Base-by-base conservation (phyloP, 2,113 vertebrate genomes). In the Cyprinodon variegatus region DNA sequence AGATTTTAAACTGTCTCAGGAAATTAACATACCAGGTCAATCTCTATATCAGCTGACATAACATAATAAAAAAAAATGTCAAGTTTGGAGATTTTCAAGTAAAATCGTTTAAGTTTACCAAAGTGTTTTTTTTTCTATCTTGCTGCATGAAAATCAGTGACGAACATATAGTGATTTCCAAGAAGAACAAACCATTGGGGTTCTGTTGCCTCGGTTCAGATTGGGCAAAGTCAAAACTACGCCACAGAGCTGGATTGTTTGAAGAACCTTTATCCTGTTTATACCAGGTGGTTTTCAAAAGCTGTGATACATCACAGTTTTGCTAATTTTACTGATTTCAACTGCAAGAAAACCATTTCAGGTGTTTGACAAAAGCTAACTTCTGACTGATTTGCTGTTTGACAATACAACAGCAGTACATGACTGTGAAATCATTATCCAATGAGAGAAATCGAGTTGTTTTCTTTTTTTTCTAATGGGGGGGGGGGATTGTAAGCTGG, bases 141-240 rank as follows among this genome's bases (percentile, higher is more conserved):
- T 38, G 9, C 7, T 14, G 61, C 59, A 63, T 63, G 43, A 20
- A 22, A 17, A 64, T 68, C 17, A 80, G 66, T 75, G 50, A 61
- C 50, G 13, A 48, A 70, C 41, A 17, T 15, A 37, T n/a, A 50
- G 40, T 37, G 17, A 14, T 43, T 65, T 75, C 41, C 50, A 39
- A 46, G 39, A 43, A 43, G 69, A 37, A 60, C 74, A 64, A 36
- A 71, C 61, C 22, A 59, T 36, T 5, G 61, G 62, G 43, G 3
- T 45, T 11, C 43, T 11, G 11, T 45, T 11, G 9, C 11, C 11
- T 45, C 43, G 9, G 43, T 11, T 45, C 43, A 7, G 43, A 45
- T 43, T 3, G 9, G 13, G 20, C 14, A 36, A 17, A 7, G 3
- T 37, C 20, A 15, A 20, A 38, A 62, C 0, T 38, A 11, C 48